These are phyloP conservation scores for Spodoptera frugiperda DNA, from an alignment of 1,140 invertebrate genomes.

Conservation along the genomic window DNA sequence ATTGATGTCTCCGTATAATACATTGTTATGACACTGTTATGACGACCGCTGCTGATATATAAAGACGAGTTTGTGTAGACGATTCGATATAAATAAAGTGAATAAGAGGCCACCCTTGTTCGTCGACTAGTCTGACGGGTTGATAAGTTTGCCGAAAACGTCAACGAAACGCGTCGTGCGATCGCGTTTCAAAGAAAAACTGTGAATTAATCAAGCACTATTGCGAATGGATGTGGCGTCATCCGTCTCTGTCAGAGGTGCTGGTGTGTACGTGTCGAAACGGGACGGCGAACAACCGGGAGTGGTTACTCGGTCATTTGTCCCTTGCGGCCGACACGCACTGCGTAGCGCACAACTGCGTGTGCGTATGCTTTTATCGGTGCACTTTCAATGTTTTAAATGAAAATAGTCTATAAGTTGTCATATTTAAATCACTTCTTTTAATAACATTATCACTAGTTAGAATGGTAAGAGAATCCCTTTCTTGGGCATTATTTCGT, in stretches of 20 bases:
- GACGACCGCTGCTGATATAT: constrained; percentile 55
- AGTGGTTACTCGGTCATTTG: constrained; percentile 78
- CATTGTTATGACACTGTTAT: constrained; percentile 72
- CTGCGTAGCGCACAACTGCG: constrained; percentile 59
- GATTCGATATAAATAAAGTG: constrained; percentile 44
- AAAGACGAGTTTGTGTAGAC: constrained; percentile 36
- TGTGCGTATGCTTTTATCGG: constrained; percentile 56
- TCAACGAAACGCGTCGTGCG: constrained; percentile 66
- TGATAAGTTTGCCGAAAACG: constrained; percentile 72
- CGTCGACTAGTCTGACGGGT: constrained; percentile 57
- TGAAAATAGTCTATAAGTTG: constrained; percentile 11
- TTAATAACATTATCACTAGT: neutral
- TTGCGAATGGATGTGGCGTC: constrained; percentile 69
- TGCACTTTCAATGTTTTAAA: constrained; percentile 38
- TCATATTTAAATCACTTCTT: constrained; percentile 11
- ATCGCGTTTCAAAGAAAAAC: constrained; percentile 81
- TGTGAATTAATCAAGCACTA: constrained; percentile 80
- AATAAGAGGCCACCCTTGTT: constrained; percentile 44
- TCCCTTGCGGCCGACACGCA: constrained; percentile 69
- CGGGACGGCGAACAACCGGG: constrained; percentile 69
- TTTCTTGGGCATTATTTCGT: neutral
- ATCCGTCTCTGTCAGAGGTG: constrained; percentile 74
- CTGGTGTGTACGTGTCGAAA: constrained; percentile 56
- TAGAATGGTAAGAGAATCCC: neutral
- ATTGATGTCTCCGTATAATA: constrained; percentile 75